Evolutionary conservation across 2,797 vertebrate genomes (phyloP).

Genomic region (Mormyrops attenuatus): DNA sequence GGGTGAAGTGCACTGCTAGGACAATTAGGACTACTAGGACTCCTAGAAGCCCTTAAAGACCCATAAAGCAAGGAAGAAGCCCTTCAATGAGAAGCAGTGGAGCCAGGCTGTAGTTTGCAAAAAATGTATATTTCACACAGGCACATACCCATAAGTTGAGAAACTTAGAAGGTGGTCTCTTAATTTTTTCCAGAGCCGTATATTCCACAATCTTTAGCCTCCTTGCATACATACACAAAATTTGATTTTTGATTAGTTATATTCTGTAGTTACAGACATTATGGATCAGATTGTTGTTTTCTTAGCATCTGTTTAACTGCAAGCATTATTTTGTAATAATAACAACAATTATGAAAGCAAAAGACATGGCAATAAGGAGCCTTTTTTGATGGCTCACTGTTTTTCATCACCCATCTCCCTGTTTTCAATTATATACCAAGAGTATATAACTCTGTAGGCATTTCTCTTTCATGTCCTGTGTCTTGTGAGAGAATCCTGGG

Average conservation of each 20-base stretch:
- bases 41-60: too few relatives aligned
- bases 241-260: background rate
- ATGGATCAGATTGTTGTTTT: background rate
- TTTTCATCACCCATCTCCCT: background rate
- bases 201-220: too few relatives aligned
- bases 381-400: background rate
- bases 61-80: background rate
- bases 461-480: background rate
- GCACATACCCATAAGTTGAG: background rate
- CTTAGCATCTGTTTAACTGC: background rate
- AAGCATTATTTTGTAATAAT: background rate
- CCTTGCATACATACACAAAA: background rate
- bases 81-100: background rate
- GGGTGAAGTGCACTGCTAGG: too few relatives aligned
- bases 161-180: too few relatives aligned
- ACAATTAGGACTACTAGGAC: too few relatives aligned
- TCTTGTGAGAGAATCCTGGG: background rate
- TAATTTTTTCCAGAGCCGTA: background rate
- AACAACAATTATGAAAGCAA: background rate
- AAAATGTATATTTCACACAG: background rate
- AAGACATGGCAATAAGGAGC: background rate
- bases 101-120: background rate
- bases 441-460: background rate
- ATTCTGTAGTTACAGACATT: background rate
- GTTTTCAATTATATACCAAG: background rate